Evolutionary conservation across 2,888 invertebrate species (phyloP), one percentile per base, ranked within the genome.

Genomic region (Gari tellinella): DNA sequence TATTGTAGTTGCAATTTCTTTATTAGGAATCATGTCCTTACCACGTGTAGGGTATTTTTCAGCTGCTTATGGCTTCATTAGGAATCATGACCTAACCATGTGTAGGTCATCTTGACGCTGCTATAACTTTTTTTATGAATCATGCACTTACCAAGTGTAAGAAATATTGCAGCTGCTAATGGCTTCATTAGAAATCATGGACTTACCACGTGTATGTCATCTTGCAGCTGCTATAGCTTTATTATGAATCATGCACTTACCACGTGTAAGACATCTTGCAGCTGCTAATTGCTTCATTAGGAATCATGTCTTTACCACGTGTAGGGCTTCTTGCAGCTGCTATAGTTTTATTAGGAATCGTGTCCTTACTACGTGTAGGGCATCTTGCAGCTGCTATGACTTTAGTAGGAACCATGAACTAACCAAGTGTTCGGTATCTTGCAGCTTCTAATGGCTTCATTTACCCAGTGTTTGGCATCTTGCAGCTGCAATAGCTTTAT

Each of bases 161-260:
- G 78, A n/a, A 62, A 56, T 31, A 70, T 73, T 51, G 73, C 78
- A 2, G 73, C 78, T n/a, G n/a, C n/a, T n/a, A n/a, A n/a, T n/a
- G n/a, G n/a, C n/a, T n/a, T n/a, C n/a, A 40, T 12, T 40, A 40
- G 14, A 40, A n/a, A n/a, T n/a, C n/a, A n/a, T 41, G 40, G 14
- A 51, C 41, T 40, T 72, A 72, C 72, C 72, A 57, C 41, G 23
- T 17, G 46, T 62, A 5, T n/a, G 25, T n/a, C 57, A 57, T 31
- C 31, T 45, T 12, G 21, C 1, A 12, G 26, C 26, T 2, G 57
- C 57, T 1, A 60, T 41, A 0, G 51, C 26, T 21, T 63, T 70
- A 26, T 78, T 52, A 17, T 55, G 61, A 26, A 78, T 73, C 21
- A 49, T 40, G 48, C 67, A 73, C 23, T 46, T 43, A 40, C 78